Percentiles rank a stretch among this genome's conserved stretches.
Evolutionary conservation across 2,888 invertebrate genomes (phyloP).

Genomic region (Eristalis tenax): DNA sequence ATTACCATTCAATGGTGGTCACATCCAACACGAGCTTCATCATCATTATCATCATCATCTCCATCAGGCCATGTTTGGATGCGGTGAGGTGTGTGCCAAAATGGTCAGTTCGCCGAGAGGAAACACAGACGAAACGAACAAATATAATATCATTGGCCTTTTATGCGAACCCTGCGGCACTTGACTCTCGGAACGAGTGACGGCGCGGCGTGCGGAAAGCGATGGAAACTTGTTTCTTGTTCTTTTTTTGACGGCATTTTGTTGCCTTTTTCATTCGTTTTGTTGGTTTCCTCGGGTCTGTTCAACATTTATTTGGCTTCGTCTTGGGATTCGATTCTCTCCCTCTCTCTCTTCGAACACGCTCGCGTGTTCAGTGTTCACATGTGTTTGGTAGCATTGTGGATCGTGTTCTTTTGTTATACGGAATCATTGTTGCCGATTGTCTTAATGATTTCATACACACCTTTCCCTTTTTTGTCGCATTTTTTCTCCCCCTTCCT

Average conservation of each 20-base stretch:
- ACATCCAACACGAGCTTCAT: slow-evolving; percentile 50
- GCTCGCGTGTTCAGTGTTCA: slow-evolving; percentile 56
- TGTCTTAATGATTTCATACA: slow-evolving; percentile 67
- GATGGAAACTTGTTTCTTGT: slow-evolving; percentile 39
- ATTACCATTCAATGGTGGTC: slow-evolving; percentile 50
- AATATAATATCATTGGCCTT: slow-evolving; percentile 67
- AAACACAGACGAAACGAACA: slow-evolving; percentile 41
- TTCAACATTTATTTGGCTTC: slow-evolving; percentile 65
- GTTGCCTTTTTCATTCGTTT: not conserved
- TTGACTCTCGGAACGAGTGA: slow-evolving; percentile 40
- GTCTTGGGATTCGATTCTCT: not conserved
- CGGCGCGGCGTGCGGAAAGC: slow-evolving; percentile 1
- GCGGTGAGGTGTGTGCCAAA: slow-evolving; percentile 64
- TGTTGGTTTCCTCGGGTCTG: slow-evolving; percentile 5
- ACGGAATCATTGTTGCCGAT: slow-evolving; percentile 51
- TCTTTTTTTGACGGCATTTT: not conserved
- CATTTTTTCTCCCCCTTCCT: not conserved
- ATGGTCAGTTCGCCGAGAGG: slow-evolving; percentile 46
- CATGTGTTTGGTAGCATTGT: slow-evolving; percentile 68
- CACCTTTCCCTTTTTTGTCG: slow-evolving; percentile 67
- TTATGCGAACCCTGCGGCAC: slow-evolving; percentile 69
- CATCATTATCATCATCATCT: slow-evolving; percentile 43
- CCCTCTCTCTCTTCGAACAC: not conserved
- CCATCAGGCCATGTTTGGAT: slow-evolving; percentile 59
- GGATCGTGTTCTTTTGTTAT: slow-evolving; percentile 54